Conservation (phyloP, 2,888 invertebrate species). For the Thera britannica region DNA sequence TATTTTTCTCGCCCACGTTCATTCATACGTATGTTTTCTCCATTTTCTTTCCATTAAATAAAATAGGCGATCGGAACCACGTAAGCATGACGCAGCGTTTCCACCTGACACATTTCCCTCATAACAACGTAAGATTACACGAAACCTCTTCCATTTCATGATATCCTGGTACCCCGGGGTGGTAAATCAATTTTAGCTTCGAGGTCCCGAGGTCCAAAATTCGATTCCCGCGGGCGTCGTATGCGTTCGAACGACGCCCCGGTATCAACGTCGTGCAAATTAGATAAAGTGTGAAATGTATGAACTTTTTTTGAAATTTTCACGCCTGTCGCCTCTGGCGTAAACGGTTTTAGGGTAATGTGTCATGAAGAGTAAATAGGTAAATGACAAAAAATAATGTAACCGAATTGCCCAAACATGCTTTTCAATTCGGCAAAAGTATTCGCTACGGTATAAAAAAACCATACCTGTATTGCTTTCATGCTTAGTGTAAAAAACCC, state of each 20-base stretch:
- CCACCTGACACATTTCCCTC: slow-evolving; percentile 38
- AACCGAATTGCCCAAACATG: not conserved
- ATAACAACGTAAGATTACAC: slow-evolving; percentile 43
- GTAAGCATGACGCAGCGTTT: slow-evolving; percentile 23
- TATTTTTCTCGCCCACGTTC: not conserved
- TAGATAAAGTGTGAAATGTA: slow-evolving; percentile 64
- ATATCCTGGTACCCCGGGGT: slow-evolving; percentile 64
- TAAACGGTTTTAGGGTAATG: slow-evolving; percentile 20
- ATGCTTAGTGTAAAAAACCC: no score
- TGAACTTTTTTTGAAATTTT: slow-evolving; percentile 48
- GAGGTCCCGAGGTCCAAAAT: slow-evolving; percentile 66
- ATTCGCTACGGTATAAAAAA: no score
- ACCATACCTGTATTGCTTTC: no score
- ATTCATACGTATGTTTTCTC: slow-evolving; percentile 7
- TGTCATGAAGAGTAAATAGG: not conserved
- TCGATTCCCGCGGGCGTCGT: slow-evolving; percentile 75
- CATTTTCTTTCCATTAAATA: slow-evolving; percentile 22
- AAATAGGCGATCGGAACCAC: slow-evolving; percentile 20
- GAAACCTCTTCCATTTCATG: slow-evolving; percentile 55
- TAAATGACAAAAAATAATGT: not conserved
- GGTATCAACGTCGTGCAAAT: slow-evolving; percentile 67
- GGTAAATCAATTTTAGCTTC: slow-evolving; percentile 78
- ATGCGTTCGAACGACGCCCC: slow-evolving; percentile 65
- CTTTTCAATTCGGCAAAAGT: not conserved
- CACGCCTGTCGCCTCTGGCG: slow-evolving; percentile 25